Conservation (phyloP, 2,113 vertebrate genomes). For the Myocastor coypus region DNA sequence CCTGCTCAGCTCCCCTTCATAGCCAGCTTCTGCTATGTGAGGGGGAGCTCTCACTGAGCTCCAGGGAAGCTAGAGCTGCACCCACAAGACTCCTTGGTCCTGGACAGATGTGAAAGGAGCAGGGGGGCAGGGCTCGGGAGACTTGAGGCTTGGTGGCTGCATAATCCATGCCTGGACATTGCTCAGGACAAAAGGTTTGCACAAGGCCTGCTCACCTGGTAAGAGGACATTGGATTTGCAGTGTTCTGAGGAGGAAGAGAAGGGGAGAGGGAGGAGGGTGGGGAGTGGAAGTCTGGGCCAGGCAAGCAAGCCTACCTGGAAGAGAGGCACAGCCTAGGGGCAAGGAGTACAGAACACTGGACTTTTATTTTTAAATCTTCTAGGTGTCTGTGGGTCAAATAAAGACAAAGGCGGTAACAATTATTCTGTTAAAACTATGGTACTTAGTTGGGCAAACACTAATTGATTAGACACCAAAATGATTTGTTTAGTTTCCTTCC, state of each 20-base stretch:
- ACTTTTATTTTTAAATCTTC: constrained; percentile 84
- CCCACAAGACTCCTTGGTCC: neutral
- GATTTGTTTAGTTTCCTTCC: constrained; percentile 79
- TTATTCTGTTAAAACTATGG: constrained; percentile 88
- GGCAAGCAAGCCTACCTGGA: accelerated
- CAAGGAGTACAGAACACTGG: constrained; percentile 66
- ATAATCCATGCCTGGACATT: neutral
- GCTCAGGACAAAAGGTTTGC: neutral
- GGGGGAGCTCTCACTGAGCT: neutral
- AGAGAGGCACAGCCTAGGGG: neutral
- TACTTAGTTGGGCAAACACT: constrained; percentile 85
- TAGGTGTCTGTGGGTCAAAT: constrained; percentile 86
- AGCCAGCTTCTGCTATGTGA: accelerated
- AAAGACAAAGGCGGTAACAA: constrained; percentile 87
- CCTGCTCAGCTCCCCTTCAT: neutral
- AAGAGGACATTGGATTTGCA: neutral
- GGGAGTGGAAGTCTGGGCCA: neutral
- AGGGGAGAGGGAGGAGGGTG: no score
- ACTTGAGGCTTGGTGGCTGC: neutral
- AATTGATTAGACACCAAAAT: constrained; percentile 87
- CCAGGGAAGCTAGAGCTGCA: neutral
- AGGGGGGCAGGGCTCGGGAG: neutral
- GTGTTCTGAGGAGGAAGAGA: neutral
- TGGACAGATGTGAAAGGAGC: neutral
- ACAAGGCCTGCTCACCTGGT: neutral